Percentiles rank a stretch among this genome's conserved stretches.
phyloP scores from a whole-genome alignment of 2,888 invertebrate genomes.

The Teleiodes luculella region DNA sequence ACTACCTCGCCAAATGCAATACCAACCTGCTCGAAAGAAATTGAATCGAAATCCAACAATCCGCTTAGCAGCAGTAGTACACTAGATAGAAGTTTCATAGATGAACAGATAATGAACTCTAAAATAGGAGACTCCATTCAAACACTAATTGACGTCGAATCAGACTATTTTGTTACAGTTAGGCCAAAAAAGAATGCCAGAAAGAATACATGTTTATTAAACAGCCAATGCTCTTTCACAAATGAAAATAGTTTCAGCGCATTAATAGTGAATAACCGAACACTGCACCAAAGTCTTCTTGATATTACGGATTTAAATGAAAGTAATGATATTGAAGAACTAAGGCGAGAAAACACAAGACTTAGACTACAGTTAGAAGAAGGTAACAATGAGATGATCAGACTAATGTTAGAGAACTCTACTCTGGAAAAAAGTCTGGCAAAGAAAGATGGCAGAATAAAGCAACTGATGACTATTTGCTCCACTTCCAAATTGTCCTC shows the following conservation, averaged over 20 bases:
- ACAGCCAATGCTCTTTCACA: neutral
- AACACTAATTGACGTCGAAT: neutral
- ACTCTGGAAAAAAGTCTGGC: neutral
- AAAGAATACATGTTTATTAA: neutral
- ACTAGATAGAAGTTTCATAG: neutral
- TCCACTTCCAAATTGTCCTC: neutral
- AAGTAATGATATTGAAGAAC: neutral
- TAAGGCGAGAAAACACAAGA: neutral
- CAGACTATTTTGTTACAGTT: neutral
- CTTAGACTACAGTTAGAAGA: neutral
- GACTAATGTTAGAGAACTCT: neutral
- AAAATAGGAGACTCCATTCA: neutral
- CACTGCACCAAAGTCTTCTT: neutral
- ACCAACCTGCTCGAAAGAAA: too few relatives aligned
- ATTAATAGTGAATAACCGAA: neutral
- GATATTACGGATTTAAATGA: neutral
- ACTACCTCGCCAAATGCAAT: neutral
- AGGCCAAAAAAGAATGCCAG: neutral
- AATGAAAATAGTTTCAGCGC: neutral
- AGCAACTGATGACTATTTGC: neutral
- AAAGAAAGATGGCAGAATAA: neutral
- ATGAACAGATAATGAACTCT: neutral
- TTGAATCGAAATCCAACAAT: too few relatives aligned
- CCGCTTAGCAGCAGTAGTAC: too few relatives aligned
- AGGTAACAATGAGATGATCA: neutral